Percentiles rank a stretch among this genome's conserved stretches.
phyloP scores from a whole-genome alignment of 53 echinoderm and acorn worm species.

The Crossaster papposus region DNA sequence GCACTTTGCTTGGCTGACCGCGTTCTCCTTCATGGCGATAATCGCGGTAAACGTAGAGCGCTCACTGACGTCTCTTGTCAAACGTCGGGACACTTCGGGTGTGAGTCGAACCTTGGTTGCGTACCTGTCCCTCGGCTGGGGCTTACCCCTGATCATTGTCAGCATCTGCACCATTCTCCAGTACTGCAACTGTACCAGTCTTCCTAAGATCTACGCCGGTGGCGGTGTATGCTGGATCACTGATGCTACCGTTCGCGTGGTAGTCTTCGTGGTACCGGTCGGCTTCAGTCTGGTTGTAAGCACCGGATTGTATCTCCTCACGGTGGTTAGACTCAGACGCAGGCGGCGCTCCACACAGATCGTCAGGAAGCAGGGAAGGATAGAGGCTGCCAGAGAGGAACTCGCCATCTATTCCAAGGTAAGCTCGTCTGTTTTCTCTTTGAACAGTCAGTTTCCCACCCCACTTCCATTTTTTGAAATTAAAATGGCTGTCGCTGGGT shows the following conservation, averaged over 20 bases:
- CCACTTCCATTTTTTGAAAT: no score
- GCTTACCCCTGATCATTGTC: constrained; percentile 13
- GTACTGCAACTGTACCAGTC: constrained; percentile 27
- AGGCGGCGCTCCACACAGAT: constrained; percentile 17
- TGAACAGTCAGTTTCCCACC: no score
- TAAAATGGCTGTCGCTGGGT: no score
- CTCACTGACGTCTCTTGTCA: constrained; percentile 12
- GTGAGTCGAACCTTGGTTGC: not conserved
- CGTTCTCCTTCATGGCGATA: constrained; percentile 52
- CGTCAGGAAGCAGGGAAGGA: constrained; percentile 7
- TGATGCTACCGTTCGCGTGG: constrained; percentile 6
- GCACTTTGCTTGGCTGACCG: constrained; percentile 52
- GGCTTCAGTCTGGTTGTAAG: not conserved
- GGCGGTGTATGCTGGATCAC: constrained; percentile 36
- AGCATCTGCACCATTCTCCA: constrained; percentile 28
- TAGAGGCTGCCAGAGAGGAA: constrained; percentile 15
- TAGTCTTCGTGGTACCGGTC: constrained; percentile 44
- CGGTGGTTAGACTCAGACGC: constrained; percentile 10
- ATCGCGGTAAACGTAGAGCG: constrained; percentile 29
- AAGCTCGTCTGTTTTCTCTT: no score
- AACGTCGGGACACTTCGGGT: not conserved
- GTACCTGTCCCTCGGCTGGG: constrained; percentile 41
- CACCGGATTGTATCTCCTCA: constrained; percentile 15
- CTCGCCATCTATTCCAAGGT: constrained; percentile 48
- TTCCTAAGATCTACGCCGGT: constrained; percentile 1